Evolutionary conservation across 1,140 invertebrate species (phyloP), one percentile per base, ranked within the genome.

Genomic region (Saccostrea glomerata): DNA sequence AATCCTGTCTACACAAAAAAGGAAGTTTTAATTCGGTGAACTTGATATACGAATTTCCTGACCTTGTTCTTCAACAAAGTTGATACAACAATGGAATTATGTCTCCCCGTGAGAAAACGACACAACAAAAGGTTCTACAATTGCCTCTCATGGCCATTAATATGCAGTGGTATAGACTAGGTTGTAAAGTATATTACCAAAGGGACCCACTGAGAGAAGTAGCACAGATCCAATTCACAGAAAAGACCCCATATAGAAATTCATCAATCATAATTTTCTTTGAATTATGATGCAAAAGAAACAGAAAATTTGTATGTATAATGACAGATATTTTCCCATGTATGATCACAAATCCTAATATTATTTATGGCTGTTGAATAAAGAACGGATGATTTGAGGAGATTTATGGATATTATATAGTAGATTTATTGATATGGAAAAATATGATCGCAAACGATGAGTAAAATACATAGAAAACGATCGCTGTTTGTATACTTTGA

Each of bases 11-110:
- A 77, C 25, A 77, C 70, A 36, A 77, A 77, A 77, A 13, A 77
- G 25, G 23, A 77, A 77, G 70, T 30, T 77, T 40, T 36, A 77
- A 77, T 17, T 77, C 70, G 70, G 70, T 77, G 13, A 77, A 77
- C 70, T 77, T 77, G 23, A 30, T 77, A 12, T 77, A 25, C 25
- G 4, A 77, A 30, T 77, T 30, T 36, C 70, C 70, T 77, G 70
- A 77, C 23, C 70, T 77, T 30, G 11, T 23, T 36, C 25, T 25
- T 77, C 9, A 77, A 77, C 70, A 77, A 77, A 25, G 23, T 30
- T 25, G 25, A 30, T 77, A 30, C 70, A 77, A 77, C 70, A 77
- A 77, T 77, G 70, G 70, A 77, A 77, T 77, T 77, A 77, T 77
- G 25, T 77, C 70, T 77, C 70, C 70, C 70, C 70, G 70, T 77